Base-by-base conservation (phyloP, 1,140 invertebrate genomes). In the Zaprionus africanus region DNA sequence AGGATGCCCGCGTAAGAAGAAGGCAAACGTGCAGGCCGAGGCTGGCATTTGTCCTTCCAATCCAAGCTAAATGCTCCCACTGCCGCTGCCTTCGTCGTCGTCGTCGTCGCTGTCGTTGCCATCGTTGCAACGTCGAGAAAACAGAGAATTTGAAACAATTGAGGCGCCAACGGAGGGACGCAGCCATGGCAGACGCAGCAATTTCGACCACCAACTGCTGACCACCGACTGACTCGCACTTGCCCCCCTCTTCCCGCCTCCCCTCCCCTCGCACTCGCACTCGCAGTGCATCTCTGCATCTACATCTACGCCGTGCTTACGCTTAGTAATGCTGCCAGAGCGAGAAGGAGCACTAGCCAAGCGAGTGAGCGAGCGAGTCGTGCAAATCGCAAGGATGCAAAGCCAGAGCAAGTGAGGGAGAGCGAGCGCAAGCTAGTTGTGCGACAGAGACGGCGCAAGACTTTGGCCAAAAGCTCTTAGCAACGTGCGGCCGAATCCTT, bases 141-240 rank as follows among this genome's bases (percentile, higher is more conserved):
- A 74, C 78, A 72, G 81, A 87, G 70, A 88, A 88, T 90, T 88
- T 85, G 84, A 88, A 88, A 88, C 84, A 88, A 88, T 88, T 90
- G 81, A 85, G 80, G 85, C 76, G 81, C 84, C 74, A 83, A 70
- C 65, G 62, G 71, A 79, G 78, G 71, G 53, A 61, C 46, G 66
- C 56, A 67, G 31, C 43, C 66, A 68, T 57, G 70, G 83, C 81
- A 84, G 84, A 84, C 84, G 84, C 84, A 88, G 85, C 76, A 90
- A 90, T 88, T 90, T 88, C 81, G 85, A 88, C 85, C 84, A 90
- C 82, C 84, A 90, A 90, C 84, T 87, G 76, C 84, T 87, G 84
- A 87, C 84, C 84, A 88, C 86, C 76, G 88, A 78, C 84, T 58
- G 78, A 84, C 85, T 84, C 41, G 41, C n/a, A 43, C 31, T 11